Base-by-base conservation (phyloP, 2,888 invertebrate genomes). In the Lomographa bimaculata region DNA sequence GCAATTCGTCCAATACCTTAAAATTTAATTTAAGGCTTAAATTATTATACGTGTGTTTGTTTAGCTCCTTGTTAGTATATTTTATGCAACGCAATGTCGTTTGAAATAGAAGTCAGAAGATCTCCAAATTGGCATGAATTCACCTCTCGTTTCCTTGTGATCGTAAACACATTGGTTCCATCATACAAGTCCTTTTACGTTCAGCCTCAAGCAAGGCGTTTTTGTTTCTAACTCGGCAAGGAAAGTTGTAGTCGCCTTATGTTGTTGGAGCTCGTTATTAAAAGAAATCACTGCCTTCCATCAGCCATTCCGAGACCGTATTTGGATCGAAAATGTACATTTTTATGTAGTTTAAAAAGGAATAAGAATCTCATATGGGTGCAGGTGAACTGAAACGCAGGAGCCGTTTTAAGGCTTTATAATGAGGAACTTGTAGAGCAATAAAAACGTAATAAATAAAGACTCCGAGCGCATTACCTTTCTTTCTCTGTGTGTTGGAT, bases 201-300 rank as follows among this genome's bases (percentile, higher is more conserved):
- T 19, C 9, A 37, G 12, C 29, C 30, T 30, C 11, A 7, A 17
- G 34, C 28, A 25, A 26, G 14, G 16, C 23, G 42, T 81, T 85
- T 82, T 84, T 80, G 64, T 67, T 57, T 76, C 82, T 80, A 83
- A 79, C 79, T 78, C 63, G 37, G 72, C 71, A 85, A 79, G 85
- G 85, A 83, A 85, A 83, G 83, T 79, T 79, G 84, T 47, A 66
- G 38, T 80, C 39, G 60, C 83, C 84, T 76, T 86, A 81, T 71
- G 66, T 66, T 64, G 65, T 64, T 64, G 46, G 54, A 64, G 61
- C 69, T 75, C 70, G 70, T 75, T 76, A 76, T 69, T 70, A 76
- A 76, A 84, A 86, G 85, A 85, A 86, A 86, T 84, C 82, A 77
- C 76, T 71, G 81, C 70, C 67, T 64, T 54, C 64, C 68, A 70